phyloP scores from a whole-genome alignment of 1,140 invertebrate species.

The Drosophila tropicalis region DNA sequence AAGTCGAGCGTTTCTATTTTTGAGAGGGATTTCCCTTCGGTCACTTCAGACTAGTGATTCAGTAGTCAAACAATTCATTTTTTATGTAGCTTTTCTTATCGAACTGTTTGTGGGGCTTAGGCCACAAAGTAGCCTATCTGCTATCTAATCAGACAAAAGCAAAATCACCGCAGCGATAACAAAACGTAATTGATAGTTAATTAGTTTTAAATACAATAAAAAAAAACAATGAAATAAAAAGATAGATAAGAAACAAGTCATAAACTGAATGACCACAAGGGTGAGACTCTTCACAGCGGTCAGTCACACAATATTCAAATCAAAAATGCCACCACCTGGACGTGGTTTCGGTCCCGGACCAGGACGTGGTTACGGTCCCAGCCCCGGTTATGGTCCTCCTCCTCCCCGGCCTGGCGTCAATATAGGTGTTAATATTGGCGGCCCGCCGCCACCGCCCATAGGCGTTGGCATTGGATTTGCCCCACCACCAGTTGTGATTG shows the following conservation, averaged over 20 bases:
- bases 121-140: slow-evolving; percentile 17
- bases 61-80: neutral
- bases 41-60: slow-evolving; percentile 30
- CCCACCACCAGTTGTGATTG: slow-evolving; percentile 40
- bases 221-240: neutral
- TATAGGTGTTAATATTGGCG: slow-evolving; percentile 67
- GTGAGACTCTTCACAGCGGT: slow-evolving; percentile 33
- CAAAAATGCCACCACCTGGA: slow-evolving; percentile 65
- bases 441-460: slow-evolving; percentile 57
- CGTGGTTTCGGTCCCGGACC: slow-evolving; percentile 59
- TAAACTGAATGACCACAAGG: slow-evolving; percentile 30
- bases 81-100: slow-evolving; percentile 33
- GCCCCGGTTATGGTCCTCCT: slow-evolving; percentile 52
- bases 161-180: slow-evolving; percentile 52
- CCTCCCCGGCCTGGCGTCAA: slow-evolving; percentile 57
- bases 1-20: too few relatives aligned
- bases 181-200: slow-evolving; percentile 71
- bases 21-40: slow-evolving; percentile 36
- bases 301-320: slow-evolving; percentile 49
- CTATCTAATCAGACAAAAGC: slow-evolving; percentile 64
- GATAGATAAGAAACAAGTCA: slow-evolving; percentile 2
- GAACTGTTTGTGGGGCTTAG: slow-evolving; percentile 18
- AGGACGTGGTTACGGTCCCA: slow-evolving; percentile 40
- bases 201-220: slow-evolving; percentile 50
- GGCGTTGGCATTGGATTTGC: slow-evolving; percentile 61